phyloP scores from a whole-genome alignment of 1,140 invertebrate species.

The Bombus vancouverensis region DNA sequence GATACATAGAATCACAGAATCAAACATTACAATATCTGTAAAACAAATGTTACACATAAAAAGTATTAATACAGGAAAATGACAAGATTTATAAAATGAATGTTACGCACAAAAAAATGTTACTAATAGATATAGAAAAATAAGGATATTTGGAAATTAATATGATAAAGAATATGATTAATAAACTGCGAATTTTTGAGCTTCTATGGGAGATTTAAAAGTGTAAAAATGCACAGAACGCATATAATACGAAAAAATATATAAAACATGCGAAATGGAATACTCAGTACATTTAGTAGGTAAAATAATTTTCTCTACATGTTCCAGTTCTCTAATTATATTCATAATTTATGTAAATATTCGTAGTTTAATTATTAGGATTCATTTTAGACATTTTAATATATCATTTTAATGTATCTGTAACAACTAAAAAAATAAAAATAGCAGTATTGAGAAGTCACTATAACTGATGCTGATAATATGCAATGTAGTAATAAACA shows the following conservation, averaged over 20 bases:
- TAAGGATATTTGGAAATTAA: too few relatives aligned
- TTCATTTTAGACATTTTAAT: not conserved
- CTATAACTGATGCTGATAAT: not conserved
- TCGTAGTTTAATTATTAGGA: not conserved
- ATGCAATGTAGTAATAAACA: not conserved
- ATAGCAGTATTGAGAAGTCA: not conserved
- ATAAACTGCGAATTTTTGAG: too few relatives aligned
- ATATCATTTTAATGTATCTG: not conserved
- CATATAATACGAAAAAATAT: too few relatives aligned
- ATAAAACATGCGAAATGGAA: too few relatives aligned
- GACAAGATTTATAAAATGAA: too few relatives aligned
- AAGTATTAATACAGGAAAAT: not conserved
- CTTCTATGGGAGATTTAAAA: too few relatives aligned
- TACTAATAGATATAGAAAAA: too few relatives aligned
- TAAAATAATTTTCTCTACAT: not conserved
- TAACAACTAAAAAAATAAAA: not conserved
- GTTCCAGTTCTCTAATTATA: not conserved
- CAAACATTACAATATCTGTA: not conserved
- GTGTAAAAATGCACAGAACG: too few relatives aligned
- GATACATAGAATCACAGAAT: not conserved
- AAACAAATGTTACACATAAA: not conserved
- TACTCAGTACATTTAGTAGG: too few relatives aligned
- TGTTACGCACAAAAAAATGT: too few relatives aligned
- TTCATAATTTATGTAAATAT: not conserved
- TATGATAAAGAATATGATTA: too few relatives aligned